phyloP scores from a whole-genome alignment of 2,888 invertebrate genomes.

The Seira sanloemensis region DNA sequence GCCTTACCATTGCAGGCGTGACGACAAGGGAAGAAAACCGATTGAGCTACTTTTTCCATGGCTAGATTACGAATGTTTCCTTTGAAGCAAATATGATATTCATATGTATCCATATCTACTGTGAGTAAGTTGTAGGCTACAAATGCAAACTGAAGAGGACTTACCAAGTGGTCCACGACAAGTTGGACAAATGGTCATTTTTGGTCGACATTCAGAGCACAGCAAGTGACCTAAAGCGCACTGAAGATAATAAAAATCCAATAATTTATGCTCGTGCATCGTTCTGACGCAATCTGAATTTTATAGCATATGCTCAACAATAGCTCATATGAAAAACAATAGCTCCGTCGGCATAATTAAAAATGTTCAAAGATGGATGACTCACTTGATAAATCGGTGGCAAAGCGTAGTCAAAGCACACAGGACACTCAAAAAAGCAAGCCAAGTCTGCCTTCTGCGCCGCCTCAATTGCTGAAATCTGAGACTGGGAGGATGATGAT shows the following conservation, averaged over 20 bases:
- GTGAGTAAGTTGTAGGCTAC: background rate
- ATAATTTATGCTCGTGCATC: background rate
- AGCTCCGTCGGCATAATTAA: too few species aligned
- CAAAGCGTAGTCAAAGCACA: constrained; percentile 99
- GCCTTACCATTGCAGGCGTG: constrained; percentile 88
- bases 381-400: constrained; percentile 85
- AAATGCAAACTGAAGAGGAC: background rate
- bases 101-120: background rate
- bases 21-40: constrained; percentile 99
- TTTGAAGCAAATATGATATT: constrained; percentile 73
- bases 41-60: constrained; percentile 99
- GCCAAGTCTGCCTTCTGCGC: constrained; percentile 82
- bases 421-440: constrained; percentile 95
- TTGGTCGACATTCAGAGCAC: constrained; percentile 80
- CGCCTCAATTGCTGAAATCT: constrained; percentile 6
- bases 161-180: constrained; percentile 80
- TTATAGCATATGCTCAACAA: background rate
- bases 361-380: background rate
- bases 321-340: background rate
- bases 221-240: constrained; percentile 81
- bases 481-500: too few species aligned
- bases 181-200: constrained; percentile 80
- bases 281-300: background rate
- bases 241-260: constrained; percentile 75
- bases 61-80: constrained; percentile 98